Percentiles rank a stretch among this genome's conserved stretches.
phyloP scores from a whole-genome alignment of 2,797 vertebrate species.

The Intellagama lesueurii region DNA sequence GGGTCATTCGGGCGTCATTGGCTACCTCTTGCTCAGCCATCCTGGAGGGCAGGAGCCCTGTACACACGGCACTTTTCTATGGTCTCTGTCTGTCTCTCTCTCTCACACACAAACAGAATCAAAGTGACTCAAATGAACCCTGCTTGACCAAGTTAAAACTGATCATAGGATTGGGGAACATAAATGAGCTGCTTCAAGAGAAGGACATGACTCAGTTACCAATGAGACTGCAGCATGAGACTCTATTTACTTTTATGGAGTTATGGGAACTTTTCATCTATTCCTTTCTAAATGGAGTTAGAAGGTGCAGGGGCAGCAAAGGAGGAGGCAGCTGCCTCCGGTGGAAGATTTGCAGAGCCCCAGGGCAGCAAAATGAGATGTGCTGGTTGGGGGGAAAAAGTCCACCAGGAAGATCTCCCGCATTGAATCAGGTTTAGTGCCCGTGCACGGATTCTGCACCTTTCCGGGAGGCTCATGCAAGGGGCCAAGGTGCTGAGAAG shows the following conservation, averaged over 20 bases:
- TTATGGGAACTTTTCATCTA: too few relatives aligned
- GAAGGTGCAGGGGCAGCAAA: background rate
- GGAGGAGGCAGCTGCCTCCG: background rate
- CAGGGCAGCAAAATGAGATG: too few relatives aligned
- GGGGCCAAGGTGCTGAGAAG: too few relatives aligned
- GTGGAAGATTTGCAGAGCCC: background rate
- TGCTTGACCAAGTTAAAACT: background rate
- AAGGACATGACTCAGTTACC: too few relatives aligned
- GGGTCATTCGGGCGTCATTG: background rate
- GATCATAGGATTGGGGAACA: background rate
- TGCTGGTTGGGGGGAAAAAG: too few relatives aligned
- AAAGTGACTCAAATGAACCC: background rate
- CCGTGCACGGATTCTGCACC: too few relatives aligned
- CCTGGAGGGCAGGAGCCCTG: background rate
- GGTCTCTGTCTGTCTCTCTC: background rate
- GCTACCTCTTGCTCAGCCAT: background rate
- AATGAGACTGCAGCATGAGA: too few relatives aligned
- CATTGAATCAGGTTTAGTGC: too few relatives aligned
- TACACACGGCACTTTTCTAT: constrained; percentile 31
- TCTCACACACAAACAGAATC: background rate
- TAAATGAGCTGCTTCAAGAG: background rate
- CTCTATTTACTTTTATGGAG: too few relatives aligned
- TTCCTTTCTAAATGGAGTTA: background rate
- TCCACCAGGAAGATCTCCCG: too few relatives aligned
- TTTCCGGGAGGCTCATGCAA: too few relatives aligned